These are phyloP conservation scores for Callaeas wilsoni DNA, from an alignment of 2,113 vertebrate genomes.

Conservation along the genomic window DNA sequence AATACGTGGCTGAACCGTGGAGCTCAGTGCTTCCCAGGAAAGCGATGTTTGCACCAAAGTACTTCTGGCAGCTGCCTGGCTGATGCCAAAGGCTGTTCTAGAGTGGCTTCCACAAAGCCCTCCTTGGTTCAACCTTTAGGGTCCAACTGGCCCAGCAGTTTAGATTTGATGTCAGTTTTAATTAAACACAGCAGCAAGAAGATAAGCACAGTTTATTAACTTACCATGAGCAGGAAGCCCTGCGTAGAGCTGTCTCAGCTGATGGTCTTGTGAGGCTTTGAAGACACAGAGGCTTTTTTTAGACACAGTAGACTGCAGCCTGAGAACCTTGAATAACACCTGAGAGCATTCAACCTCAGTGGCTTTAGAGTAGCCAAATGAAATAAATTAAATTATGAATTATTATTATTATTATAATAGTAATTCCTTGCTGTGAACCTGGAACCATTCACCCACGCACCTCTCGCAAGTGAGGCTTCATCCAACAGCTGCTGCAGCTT, in stretches of 20 bases:
- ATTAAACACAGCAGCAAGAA: not conserved
- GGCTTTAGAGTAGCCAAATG: not conserved
- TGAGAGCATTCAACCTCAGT: not conserved
- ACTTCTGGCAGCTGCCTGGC: not conserved
- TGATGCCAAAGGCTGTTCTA: not conserved
- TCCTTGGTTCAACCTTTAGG: not conserved
- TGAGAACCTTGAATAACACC: not conserved
- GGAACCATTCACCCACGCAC: not conserved
- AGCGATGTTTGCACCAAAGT: not conserved
- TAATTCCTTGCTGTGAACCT: not conserved
- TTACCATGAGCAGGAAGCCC: not conserved
- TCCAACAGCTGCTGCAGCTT: not conserved
- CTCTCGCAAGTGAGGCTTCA: not conserved
- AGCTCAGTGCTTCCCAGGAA: not conserved
- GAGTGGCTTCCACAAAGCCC: not conserved
- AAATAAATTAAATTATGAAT: not conserved
- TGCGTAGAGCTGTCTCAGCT: not conserved
- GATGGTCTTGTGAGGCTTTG: not conserved
- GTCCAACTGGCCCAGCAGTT: not conserved
- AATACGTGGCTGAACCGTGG: not conserved
- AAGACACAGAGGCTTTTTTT: not conserved
- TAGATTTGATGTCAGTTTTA: constrained; percentile 3
- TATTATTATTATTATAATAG: not conserved
- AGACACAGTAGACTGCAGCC: not conserved
- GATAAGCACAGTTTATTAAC: not conserved